These are phyloP conservation scores for Rhincodon typus DNA, from an alignment of 2,797 vertebrate genomes.

Conservation along the genomic window DNA sequence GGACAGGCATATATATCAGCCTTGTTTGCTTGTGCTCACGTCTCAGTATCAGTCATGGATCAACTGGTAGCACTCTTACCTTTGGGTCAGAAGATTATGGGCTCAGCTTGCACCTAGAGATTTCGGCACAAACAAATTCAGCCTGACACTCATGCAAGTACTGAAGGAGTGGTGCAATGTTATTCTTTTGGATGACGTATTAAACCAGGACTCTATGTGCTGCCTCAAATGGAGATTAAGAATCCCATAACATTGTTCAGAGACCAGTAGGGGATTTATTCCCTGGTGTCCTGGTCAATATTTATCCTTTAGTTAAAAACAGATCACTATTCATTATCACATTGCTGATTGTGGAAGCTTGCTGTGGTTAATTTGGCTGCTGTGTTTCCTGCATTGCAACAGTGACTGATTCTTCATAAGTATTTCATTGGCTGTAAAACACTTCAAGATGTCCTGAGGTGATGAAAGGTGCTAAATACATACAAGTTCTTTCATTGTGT, in stretches of 20 bases:
- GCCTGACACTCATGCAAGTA: too few species aligned
- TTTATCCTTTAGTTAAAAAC: neutral
- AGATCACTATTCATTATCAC: neutral
- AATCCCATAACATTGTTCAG: too few species aligned
- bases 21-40: too few species aligned
- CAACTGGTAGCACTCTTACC: too few species aligned
- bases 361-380: neutral
- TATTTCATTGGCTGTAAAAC: neutral
- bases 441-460: neutral
- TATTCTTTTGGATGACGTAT: neutral
- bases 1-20: neutral
- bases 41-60: too few species aligned
- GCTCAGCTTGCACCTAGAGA: too few species aligned
- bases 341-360: neutral
- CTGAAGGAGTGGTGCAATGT: too few species aligned
- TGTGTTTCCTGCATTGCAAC: neutral
- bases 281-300: neutral
- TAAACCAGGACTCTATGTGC: neutral
- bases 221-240: neutral
- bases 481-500: neutral
- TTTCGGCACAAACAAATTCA: too few species aligned
- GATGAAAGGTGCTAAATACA: neutral
- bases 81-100: too few species aligned
- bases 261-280: neutral
- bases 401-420: too few species aligned